Evolutionary conservation across 2,797 vertebrate genomes (phyloP).

Genomic region (Antennarius maculatus): DNA sequence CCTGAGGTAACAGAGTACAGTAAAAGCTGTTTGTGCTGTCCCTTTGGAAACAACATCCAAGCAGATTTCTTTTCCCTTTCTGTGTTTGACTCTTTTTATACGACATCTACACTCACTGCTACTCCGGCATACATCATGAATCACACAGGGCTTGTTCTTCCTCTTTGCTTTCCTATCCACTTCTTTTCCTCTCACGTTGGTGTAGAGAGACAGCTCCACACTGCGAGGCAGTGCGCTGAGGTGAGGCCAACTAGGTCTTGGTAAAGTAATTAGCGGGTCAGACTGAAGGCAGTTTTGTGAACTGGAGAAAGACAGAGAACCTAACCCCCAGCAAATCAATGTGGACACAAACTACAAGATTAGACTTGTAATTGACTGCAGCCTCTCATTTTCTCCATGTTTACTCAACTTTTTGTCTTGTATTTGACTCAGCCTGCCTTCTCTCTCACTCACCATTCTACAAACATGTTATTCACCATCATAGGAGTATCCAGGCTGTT

Average conservation of each 20-base stretch:
- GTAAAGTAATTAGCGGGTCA: constrained; percentile 80
- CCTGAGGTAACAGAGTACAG: constrained; percentile 22
- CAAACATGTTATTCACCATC: constrained; percentile 22
- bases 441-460: neutral
- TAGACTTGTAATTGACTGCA: constrained; percentile 76
- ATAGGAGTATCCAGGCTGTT: constrained; percentile 34
- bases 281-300: constrained; percentile 73
- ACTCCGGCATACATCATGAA: constrained; percentile 42
- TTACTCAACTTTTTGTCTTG: constrained; percentile 8
- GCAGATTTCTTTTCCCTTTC: constrained; percentile 15
- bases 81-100: constrained; percentile 42
- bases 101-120: constrained; percentile 19
- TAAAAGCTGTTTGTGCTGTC: constrained; percentile 15
- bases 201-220: constrained; percentile 38
- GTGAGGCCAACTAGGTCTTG: constrained; percentile 61
- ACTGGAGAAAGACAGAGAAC: constrained; percentile 62
- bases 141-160: constrained; percentile 39
- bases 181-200: constrained; percentile 12
- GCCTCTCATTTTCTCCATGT: constrained; percentile 49
- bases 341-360: constrained; percentile 74
- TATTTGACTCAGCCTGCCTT: constrained; percentile 23
- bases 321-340: constrained; percentile 77
- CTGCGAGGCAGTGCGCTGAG: constrained; percentile 34
- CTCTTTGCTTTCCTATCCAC: constrained; percentile 1
- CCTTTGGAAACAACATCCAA: constrained; percentile 16